Base-by-base conservation (phyloP, 1,140 invertebrate genomes). In the Drosophila triauraria region DNA sequence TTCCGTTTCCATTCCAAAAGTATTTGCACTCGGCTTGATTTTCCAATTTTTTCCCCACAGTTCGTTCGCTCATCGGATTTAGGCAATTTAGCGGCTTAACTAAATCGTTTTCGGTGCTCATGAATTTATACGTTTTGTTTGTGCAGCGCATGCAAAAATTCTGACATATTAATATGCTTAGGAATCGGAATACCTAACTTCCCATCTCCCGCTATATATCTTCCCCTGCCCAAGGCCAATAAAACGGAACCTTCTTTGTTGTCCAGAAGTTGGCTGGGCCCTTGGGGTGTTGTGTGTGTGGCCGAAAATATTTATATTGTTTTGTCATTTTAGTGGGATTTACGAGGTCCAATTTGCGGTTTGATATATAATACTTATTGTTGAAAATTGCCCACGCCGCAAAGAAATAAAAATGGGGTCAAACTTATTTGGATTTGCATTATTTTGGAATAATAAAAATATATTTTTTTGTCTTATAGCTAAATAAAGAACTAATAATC, bases 51-150 rank as follows among this genome's bases (percentile, higher is more conserved):
- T 57, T 51, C 3, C 40, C 53, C 25, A 40, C 17, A 53, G 43
- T 64, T 57, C 40, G 50, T 59, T 53, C 53, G 35, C 42, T 64
- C 80, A 83, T 81, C 84, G 84, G 80, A 80, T 88, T 84, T 84
- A 81, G 84, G 84, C 84, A 88, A 88, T 88, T 88, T 88, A 64
- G 84, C 77, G 85, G 84, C 84, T 88, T 88, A 88, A 75, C 85
- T 88, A 84, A 90, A 88, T 88, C 85, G 84, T 57, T 81, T 84
- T 69, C 53, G 80, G 51, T 72, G 56, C 80, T 88, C 84, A 90
- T 88, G 84, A 88, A 88, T 88, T 88, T 88, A 88, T 88, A 75
- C 78, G 84, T 88, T 88, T 88, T 84, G 84, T 88, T 88, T 88
- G 84, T 88, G 84, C 84, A 88, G 65, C 58, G 84, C 84, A 88